Evolutionary conservation across 2,888 invertebrate species (phyloP), one percentile per base, ranked within the genome.

Genomic region (Tipula unca): DNA sequence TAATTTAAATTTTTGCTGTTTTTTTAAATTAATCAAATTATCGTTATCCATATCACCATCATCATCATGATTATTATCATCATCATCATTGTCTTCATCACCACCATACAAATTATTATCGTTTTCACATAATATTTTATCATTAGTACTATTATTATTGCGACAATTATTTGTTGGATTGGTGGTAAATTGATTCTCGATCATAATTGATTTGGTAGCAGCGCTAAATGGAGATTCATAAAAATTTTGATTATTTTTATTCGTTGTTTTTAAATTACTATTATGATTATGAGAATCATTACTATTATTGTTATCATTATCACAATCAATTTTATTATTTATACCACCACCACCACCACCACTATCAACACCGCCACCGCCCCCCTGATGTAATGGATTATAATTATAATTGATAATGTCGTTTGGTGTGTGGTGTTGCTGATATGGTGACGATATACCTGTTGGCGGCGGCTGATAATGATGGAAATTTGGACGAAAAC

Each of bases 141-240:
- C 35, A 84, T 20, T 36, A 13, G 25, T 17, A 84, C 13, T 36
- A 39, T 20, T 84, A 84, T 17, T 84, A 17, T 84, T 84, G 29
- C 3, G 3, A 2, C 25, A 25, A n/a, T 48, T 69, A 69, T 20
- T 39, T 82, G 82, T 20, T 17, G 82, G 29, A 13, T 4, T 83
- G 32, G 35, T 32, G 83, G 32, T 83, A 17, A 83, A 69, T 69
- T 69, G 69, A 69, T 69, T 69, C 25, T 69, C 69, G n/a, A 13
- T 69, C 3, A n/a, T n/a, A n/a, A 69, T n/a, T 10, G 25, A 69
- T 69, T 69, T 69, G 10, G 69, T 69, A 69, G 69, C 48, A n/a
- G 6, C 69, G 25, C 14, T 83, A 83, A 83, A 83, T 32, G 83
- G 83, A 83, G 83, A 83, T 83, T 83, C 83, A 83, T 83, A 83